phyloP scores from a whole-genome alignment of 2,113 vertebrate species.

The Colistium nudipinnis region DNA sequence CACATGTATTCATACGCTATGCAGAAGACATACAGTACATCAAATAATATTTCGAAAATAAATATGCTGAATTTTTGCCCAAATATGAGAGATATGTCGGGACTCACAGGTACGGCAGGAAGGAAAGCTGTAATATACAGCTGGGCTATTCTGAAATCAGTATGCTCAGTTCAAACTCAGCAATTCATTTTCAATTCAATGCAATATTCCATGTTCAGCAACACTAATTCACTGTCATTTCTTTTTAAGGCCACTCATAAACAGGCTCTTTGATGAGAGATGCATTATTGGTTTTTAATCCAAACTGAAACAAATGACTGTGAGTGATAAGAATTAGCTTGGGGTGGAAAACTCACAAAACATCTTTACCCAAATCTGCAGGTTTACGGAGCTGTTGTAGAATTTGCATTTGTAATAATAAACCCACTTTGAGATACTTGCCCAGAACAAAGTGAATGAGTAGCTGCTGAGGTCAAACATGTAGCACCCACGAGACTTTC shows the following conservation, averaged over 20 bases:
- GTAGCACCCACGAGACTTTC: background rate
- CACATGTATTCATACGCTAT: no score
- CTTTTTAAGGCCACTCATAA: no score
- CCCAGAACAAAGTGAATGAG: background rate
- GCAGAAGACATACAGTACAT: no score
- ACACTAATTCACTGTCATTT: no score
- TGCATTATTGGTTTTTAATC: background rate
- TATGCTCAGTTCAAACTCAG: conserved; percentile 5
- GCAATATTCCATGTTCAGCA: no score
- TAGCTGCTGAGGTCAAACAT: background rate
- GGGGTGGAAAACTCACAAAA: background rate
- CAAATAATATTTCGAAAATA: no score
- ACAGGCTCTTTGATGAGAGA: no score
- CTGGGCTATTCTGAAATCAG: conserved; percentile 87
- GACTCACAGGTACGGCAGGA: conserved; percentile 93
- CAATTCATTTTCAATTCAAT: no score
- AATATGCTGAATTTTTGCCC: background rate
- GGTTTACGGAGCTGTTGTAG: no score
- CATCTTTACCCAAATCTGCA: background rate
- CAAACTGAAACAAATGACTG: background rate
- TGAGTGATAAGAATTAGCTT: background rate
- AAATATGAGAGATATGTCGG: conserved; percentile 8
- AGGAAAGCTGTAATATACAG: conserved; percentile 89
- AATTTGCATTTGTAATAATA: background rate
- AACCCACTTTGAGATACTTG: background rate